Base-by-base conservation (phyloP, 2,113 vertebrate genomes). In the Aptenodytes patagonicus region DNA sequence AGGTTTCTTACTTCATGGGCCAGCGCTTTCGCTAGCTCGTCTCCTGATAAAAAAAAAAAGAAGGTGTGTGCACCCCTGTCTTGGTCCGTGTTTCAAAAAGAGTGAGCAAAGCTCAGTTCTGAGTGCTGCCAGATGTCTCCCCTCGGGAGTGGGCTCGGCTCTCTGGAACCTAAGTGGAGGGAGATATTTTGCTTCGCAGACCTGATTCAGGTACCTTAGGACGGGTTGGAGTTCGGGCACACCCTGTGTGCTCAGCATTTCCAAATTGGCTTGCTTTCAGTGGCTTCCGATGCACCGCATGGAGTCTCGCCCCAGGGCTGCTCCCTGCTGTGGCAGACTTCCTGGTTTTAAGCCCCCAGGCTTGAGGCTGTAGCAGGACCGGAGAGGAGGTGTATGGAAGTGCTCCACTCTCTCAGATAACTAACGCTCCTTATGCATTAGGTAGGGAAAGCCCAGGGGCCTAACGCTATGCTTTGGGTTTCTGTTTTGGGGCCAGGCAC, bases 221-320 rank as follows among this genome's bases (percentile, higher is more conserved):
- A 93, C 0, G 78, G 78, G 82, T 77, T 96, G 84, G 66, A 91
- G 96, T 90, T 93, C 46, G 82, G 96, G 64, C 96, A 95, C 96
- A 97, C 96, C 96, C 95, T 95, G 46, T 88, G 78, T 94, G 82
- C 92, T 97, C 96, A 96, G 96, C 96, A 93, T 73, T 96, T 97
- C 96, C 96, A 97, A 97, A 49, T n/a, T 96, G 96, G 96, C 95
- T 94, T 31, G 32, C 73, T 85, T 91, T 96, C 96, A 31, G 2
- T 75, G 77, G 89, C 84, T 96, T 91, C 91, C 84, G 12, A 94
- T 76, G 73, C 65, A 52, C 55, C 0, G 0, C 24, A 84, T 6
- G 82, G 92, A 96, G 93, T 93, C 92, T 96, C 0, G 2, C 96
- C 85, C 28, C 44, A 13, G 90, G 96, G 87, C 66, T 96, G 75